Conservation (phyloP, 2,113 vertebrate genomes). For the Amphiprion ocellaris region DNA sequence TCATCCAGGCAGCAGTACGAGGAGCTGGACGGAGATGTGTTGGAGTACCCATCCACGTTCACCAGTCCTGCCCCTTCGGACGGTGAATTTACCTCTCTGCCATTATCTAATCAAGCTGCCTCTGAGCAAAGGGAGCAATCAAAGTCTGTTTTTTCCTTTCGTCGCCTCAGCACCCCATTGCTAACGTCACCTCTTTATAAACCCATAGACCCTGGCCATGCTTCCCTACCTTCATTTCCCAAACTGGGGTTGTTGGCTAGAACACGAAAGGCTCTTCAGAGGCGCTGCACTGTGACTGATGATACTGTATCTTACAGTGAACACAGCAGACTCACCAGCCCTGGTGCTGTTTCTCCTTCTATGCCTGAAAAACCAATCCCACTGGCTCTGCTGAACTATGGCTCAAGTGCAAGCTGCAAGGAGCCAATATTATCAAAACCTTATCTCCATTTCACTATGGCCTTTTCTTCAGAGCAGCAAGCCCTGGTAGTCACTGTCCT, state of each 20-base stretch:
- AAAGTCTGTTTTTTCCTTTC: slow-evolving; percentile 73
- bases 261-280: slow-evolving; percentile 68
- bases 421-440: slow-evolving; percentile 55
- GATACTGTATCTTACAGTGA: slow-evolving; percentile 40
- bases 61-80: slow-evolving; percentile 71
- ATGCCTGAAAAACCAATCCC: slow-evolving; percentile 61
- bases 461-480: slow-evolving; percentile 77
- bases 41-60: slow-evolving; percentile 73
- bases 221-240: slow-evolving; percentile 72
- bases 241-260: slow-evolving; percentile 74
- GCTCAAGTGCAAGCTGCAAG: slow-evolving; percentile 53
- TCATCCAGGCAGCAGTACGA: slow-evolving; percentile 57
- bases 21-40: slow-evolving; percentile 70
- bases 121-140: slow-evolving; percentile 58
- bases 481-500: slow-evolving; percentile 78
- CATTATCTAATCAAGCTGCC: slow-evolving; percentile 23
- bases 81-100: slow-evolving; percentile 27
- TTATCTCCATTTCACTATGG: slow-evolving; percentile 80
- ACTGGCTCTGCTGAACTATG: slow-evolving; percentile 59
- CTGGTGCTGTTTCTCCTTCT: slow-evolving; percentile 6
- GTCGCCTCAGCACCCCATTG: slow-evolving; percentile 67
- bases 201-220: slow-evolving; percentile 51
- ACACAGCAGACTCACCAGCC: slow-evolving; percentile 60
- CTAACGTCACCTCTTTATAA: slow-evolving; percentile 51
- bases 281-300: slow-evolving; percentile 64